These are phyloP conservation scores for Pristionchus fissidentatus DNA, from an alignment of 2,888 invertebrate genomes.

Conservation along the genomic window DNA sequence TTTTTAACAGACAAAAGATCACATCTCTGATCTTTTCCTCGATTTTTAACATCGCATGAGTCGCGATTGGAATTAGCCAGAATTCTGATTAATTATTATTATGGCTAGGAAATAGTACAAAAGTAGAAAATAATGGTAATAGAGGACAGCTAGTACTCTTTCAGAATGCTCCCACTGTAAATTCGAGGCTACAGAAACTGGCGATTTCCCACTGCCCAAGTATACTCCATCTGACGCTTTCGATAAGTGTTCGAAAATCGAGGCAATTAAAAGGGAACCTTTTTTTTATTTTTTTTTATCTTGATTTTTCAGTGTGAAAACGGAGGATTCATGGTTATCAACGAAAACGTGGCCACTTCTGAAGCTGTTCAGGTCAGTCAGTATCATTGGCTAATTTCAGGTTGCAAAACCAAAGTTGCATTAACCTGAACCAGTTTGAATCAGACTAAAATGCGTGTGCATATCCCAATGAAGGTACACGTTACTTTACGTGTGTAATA, in stretches of 20 bases:
- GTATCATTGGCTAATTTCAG: background rate
- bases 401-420: background rate
- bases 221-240: background rate
- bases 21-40: too few species aligned
- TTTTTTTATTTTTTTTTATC: background rate
- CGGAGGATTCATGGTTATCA: background rate
- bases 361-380: background rate
- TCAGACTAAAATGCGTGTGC: too few species aligned
- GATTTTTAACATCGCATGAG: too few species aligned
- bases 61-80: too few species aligned
- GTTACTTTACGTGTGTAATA: too few species aligned
- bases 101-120: too few species aligned
- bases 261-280: background rate
- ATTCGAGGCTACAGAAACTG: background rate
- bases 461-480: too few species aligned
- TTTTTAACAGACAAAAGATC: too few species aligned
- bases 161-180: background rate
- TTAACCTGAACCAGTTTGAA: too few species aligned
- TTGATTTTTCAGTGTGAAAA: background rate
- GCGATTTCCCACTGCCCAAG: too few species aligned
- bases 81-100: too few species aligned
- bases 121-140: background rate
- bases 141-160: background rate
- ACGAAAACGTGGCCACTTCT: background rate
- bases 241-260: background rate